Conservation (phyloP, 2,888 invertebrate genomes). For the Ormyrus thymus region DNA sequence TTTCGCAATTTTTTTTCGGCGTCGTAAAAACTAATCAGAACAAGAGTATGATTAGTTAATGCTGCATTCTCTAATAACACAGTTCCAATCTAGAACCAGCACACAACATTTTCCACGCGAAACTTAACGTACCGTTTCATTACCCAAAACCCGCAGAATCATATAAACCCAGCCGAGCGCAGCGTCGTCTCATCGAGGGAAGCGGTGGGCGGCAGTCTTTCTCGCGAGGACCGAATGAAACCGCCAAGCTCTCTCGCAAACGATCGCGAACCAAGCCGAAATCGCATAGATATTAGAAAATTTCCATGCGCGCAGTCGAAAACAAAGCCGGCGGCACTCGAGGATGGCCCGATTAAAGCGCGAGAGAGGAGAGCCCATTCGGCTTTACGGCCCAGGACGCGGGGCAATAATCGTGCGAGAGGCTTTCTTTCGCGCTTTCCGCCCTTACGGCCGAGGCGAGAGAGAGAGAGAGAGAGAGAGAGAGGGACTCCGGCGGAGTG, state of each 20-base stretch:
- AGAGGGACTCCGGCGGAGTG: background rate
- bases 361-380: slow-evolving; percentile 62
- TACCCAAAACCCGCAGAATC: too few species aligned
- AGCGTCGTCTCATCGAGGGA: background rate
- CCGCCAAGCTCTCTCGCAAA: slow-evolving; percentile 11
- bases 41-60: too few species aligned
- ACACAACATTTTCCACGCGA: too few species aligned
- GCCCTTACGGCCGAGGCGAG: slow-evolving; percentile 1
- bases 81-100: too few species aligned
- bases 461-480: background rate
- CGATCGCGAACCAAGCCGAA: slow-evolving; percentile 12
- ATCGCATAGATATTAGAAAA: slow-evolving; percentile 6
- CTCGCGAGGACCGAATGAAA: background rate
- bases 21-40: too few species aligned
- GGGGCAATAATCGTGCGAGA: slow-evolving; percentile 69
- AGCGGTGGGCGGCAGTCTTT: too few species aligned
- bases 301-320: slow-evolving; percentile 21
- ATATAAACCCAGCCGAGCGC: background rate
- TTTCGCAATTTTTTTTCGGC: too few species aligned
- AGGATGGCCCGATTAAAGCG: slow-evolving; percentile 68
- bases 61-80: too few species aligned
- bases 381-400: slow-evolving; percentile 70
- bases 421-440: slow-evolving; percentile 51
- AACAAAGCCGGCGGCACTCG: slow-evolving; percentile 7
- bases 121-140: too few species aligned